Conservation (phyloP, 2,888 invertebrate species). For the Campoplex capitator region DNA sequence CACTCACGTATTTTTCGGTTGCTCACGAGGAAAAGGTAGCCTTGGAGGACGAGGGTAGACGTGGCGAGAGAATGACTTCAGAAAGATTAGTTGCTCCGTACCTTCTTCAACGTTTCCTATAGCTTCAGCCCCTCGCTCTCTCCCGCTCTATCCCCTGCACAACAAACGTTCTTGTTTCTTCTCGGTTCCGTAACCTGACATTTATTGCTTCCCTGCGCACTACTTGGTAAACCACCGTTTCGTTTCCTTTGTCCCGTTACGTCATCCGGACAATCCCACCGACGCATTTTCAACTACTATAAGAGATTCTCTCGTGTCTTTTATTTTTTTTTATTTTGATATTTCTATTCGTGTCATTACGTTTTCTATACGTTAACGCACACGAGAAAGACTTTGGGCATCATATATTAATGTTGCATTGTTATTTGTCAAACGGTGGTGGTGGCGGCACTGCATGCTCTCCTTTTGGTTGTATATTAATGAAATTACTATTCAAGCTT, state of each 20-base stretch:
- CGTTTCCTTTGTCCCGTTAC: conserved; percentile 44
- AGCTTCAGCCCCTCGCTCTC: background rate
- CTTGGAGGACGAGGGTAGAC: conserved; percentile 61
- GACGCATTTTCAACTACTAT: background rate
- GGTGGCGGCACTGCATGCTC: too few species aligned
- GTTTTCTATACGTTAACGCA: background rate
- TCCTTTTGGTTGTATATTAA: background rate
- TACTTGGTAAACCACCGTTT: conserved; percentile 34
- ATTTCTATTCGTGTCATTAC: conserved; percentile 21
- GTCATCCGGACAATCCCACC: conserved; percentile 17
- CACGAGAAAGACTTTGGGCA: background rate
- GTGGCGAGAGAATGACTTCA: conserved; percentile 57
- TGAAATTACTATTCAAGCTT: background rate
- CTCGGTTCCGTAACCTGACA: conserved; percentile 57
- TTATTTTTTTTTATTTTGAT: background rate
- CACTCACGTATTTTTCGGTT: conserved; percentile 34
- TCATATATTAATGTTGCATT: conserved; percentile 5
- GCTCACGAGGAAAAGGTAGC: conserved; percentile 23
- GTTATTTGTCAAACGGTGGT: background rate
- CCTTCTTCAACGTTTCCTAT: conserved; percentile 54
- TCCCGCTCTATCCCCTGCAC: background rate
- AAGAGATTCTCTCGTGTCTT: conserved; percentile 6
- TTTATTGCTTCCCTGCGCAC: conserved; percentile 61
- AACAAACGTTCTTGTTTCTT: conserved; percentile 48
- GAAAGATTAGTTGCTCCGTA: conserved; percentile 61